Evolutionary conservation across 1,140 invertebrate genomes (phyloP), one percentile per base, ranked within the genome.

Genomic region (Drosophila parabipectinata): DNA sequence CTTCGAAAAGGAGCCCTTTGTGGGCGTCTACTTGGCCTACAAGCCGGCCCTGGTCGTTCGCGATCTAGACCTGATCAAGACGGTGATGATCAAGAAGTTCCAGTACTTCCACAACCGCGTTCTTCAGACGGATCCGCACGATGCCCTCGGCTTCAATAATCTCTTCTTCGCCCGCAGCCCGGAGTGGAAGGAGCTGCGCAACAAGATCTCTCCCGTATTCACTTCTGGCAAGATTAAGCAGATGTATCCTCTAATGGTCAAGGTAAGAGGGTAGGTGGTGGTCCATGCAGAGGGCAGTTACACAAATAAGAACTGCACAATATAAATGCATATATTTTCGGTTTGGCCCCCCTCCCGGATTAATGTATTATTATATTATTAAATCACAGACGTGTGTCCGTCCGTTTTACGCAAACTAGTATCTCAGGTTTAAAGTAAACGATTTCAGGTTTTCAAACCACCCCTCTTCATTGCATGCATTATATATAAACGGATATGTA

Each of bases 171-270:
- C 60, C 1, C 78, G 81, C 6, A 79, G 76, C 64, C 77, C 82
- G 0, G 30, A 45, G 0, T 95, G 94, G 94, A 94, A 92, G 52
- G 80, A 90, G 10, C 60, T 94, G 0, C 79, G 94, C 3, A 75
- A 88, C 0, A 94, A 93, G 47, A 74, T 94, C 7, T 93, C 93
- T 0, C 93, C 93, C 2, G 92, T 93, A 2, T 94, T 94, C 53
- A 93, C 93, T 0, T 92, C 92, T 6, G 92, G 92, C 1, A 94
- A 94, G 69, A 79, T 94, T 6, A 94, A 93, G 68, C 91, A 91
- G 51, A 94, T 94, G 93, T 94, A 94, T 85, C 92, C 93, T 24
- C 77, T 94, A 0, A 75, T 94, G 61, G 76, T 63, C 14, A 92
- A 93, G 79, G 63, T 91, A 34, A 15, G 15, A 15, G 15, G 15